These are phyloP conservation scores for Melanostigma gelatinosum DNA, from an alignment of 2,113 vertebrate genomes.

Conservation along the genomic window DNA sequence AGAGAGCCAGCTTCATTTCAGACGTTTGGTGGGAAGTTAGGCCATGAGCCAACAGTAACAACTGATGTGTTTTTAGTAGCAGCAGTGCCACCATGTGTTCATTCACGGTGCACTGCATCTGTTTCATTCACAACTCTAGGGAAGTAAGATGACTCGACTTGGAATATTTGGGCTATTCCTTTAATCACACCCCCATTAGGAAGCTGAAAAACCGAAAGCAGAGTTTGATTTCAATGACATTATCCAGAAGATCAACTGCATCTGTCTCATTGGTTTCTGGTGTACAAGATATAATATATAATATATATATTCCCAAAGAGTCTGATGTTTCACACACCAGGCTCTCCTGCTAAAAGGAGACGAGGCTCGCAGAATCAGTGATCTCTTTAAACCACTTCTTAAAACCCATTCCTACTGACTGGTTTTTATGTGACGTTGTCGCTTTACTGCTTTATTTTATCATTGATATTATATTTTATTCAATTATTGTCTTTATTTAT, in stretches of 20 bases:
- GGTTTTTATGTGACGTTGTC: too few species aligned
- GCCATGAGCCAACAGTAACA: background rate
- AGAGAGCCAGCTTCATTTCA: background rate
- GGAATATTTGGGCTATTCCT: background rate
- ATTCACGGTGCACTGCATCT: background rate
- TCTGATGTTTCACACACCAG: background rate
- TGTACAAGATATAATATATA: too few species aligned
- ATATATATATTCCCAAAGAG: background rate
- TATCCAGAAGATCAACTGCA: background rate
- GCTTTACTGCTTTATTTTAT: too few species aligned
- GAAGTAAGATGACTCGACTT: background rate
- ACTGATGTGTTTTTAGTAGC: background rate
- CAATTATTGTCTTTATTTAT: background rate
- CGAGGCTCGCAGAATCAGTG: background rate
- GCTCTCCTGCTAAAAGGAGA: too few species aligned
- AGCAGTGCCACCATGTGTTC: constrained; percentile 6
- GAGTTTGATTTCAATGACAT: background rate
- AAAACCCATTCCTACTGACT: too few species aligned
- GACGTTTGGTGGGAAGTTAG: background rate
- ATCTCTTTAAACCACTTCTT: background rate
- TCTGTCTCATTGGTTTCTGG: background rate
- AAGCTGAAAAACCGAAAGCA: background rate
- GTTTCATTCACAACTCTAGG: background rate
- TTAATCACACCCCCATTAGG: background rate
- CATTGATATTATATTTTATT: too few species aligned